Base-by-base conservation (phyloP, 2,113 vertebrate genomes). In the Notothenia coriiceps region DNA sequence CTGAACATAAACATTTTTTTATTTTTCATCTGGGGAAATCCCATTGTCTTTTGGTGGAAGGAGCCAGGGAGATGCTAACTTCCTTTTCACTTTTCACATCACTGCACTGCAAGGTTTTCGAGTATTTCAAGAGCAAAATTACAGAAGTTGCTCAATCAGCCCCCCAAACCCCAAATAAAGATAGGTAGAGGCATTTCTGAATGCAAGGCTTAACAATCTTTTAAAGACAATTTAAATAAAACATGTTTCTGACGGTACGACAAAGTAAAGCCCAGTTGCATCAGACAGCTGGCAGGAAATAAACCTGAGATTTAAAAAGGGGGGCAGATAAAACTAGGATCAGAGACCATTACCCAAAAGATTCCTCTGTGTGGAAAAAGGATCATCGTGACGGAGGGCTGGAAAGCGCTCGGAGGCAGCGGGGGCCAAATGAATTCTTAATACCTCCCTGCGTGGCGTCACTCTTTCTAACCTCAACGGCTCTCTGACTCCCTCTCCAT, bases 401-500 rank as follows among this genome's bases (percentile, higher is more conserved):
- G 59, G 18, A 57, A 33, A 63, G 76, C 80, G 52, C 65, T 54
- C 65, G 35, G 66, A 72, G 70, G 49, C 85, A 85, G 86, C 80
- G 8, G 89, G 88, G 47, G 81, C 56, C 70, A 80, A 87, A 91
- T 92, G 76, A 90, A 87, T 87, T 87, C 77, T 87, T 86, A 89
- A 90, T 84, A 89, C 84, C 33, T 73, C 88, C 8, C 86, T 72
- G 76, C 86, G 6, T 85, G 88, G 66, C 22, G 40, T 84, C 83
- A 78, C 84, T 75, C 75, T 69, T 51, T 65, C 57, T 15, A 59
- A 60, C 52, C 77, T 74, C 51, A 0, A 17, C 35, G 61, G 74
- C 80, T 71, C 75, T 82, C 65, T 72, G 55, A 54, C 66, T 57
- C 74, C 29, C 61, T 51, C 18, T 14, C 44, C 44, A 46, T n/a